These are phyloP conservation scores for Varanus komodoensis DNA, from an alignment of 2,113 vertebrate genomes.

Conservation along the genomic window DNA sequence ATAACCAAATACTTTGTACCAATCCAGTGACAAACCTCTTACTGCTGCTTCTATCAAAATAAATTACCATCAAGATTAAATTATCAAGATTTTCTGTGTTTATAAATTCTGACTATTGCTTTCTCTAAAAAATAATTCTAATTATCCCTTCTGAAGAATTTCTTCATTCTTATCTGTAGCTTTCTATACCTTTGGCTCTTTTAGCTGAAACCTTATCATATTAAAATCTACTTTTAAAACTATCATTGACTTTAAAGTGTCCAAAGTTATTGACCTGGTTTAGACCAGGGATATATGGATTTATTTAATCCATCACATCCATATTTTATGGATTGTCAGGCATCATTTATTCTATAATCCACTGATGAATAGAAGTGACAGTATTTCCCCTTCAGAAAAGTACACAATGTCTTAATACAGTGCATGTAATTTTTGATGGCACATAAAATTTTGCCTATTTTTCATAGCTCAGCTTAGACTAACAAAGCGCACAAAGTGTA, in stretches of 20 bases:
- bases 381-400: no score
- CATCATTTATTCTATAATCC: no score
- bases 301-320: no score
- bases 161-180: slow-evolving; percentile 3
- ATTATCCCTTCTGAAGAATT: background rate
- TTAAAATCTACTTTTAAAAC: background rate
- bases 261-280: background rate
- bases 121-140: background rate
- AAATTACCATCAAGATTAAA: background rate
- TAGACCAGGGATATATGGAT: no score
- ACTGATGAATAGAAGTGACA: no score
- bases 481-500: no score
- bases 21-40: background rate
- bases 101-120: background rate
- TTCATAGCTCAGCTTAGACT: no score
- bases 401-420: no score
- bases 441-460: no score
- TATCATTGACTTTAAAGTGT: background rate
- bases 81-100: slow-evolving; percentile 11
- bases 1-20: background rate
- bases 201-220: background rate
- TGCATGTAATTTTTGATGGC: no score
- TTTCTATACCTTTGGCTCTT: slow-evolving; percentile 25
- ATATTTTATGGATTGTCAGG: no score
- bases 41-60: background rate